These are phyloP conservation scores for Urechis unicinctus DNA, from an alignment of 2,888 invertebrate species.

Conservation along the genomic window DNA sequence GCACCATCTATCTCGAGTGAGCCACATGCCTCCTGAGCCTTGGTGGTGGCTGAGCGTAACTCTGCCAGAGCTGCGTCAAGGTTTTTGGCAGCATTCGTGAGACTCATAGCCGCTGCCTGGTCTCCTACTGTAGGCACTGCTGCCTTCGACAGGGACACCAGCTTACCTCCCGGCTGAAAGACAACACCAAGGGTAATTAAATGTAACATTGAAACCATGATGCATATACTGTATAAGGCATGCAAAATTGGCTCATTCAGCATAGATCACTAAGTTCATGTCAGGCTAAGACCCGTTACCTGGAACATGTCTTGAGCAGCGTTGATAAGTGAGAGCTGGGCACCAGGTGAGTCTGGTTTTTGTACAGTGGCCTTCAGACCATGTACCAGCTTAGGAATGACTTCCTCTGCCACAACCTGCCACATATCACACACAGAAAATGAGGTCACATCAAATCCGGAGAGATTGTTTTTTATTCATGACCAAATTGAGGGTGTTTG, in stretches of 20 bases:
- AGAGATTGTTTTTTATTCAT: no score
- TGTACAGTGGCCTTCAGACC: slow-evolving; percentile 64
- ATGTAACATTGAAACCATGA: no score
- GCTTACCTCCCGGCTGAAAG: slow-evolving; percentile 54
- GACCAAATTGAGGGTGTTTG: no score
- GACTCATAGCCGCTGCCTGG: slow-evolving; percentile 68
- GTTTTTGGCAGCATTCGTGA: slow-evolving; percentile 66
- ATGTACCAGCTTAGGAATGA: slow-evolving; percentile 75
- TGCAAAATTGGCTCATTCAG: no score
- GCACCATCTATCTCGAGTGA: slow-evolving; percentile 73
- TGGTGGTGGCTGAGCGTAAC: slow-evolving; percentile 57
- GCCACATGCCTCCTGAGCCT: slow-evolving; percentile 51
- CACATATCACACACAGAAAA: neutral
- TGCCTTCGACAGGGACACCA: slow-evolving; percentile 70
- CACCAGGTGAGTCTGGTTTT: slow-evolving; percentile 66
- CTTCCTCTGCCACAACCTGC: slow-evolving; percentile 66
- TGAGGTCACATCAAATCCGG: no score
- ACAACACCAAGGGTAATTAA: neutral
- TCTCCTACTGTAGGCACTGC: slow-evolving; percentile 78
- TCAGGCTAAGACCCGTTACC: slow-evolving; percentile 49
- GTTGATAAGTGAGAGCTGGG: slow-evolving; percentile 74
- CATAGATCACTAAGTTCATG: no score
- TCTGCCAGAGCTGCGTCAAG: slow-evolving; percentile 59
- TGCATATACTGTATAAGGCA: no score
- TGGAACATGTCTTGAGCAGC: slow-evolving; percentile 78